Evolutionary conservation across 2,113 vertebrate genomes (phyloP), one percentile per base, ranked within the genome.

Genomic region (Alectura lathami): DNA sequence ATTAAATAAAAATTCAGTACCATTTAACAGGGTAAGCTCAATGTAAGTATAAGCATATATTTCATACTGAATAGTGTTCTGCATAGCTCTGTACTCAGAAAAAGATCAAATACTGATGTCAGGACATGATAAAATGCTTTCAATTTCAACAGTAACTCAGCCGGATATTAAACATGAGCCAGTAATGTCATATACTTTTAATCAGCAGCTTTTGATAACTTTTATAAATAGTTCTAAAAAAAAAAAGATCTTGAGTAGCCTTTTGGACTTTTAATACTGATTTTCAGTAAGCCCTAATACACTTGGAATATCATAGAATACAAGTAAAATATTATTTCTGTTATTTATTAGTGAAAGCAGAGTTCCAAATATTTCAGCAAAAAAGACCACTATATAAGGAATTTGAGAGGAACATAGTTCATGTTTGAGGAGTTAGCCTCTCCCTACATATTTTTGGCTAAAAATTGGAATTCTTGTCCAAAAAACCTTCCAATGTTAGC

Each of bases 71-170:
- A 77, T 30, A 74, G 57, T 64, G 32, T 16, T 83, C 56, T 93
- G 34, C 17, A n/a, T 6, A 69, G 13, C 30, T 88, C 68, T 90
- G 47, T 83, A 59, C 30, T 69, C 68, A 45, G 11, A 69, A 15
- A 73, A 94, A 83, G 53, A 93, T 66, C 43, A 83, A 69, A 64
- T 76, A 66, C 17, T 64, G 64, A 80, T 63, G 56, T 74, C 67
- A 86, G 75, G 73, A 82, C 32, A 76, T 24, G 77, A 93, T 83
- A 77, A 94, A 92, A 91, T 62, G 66, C 17, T 79, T 97, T 66
- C 43, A 32, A 86, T 86, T 95, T 74, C 63, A 76, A 81, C 14
- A 66, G 77, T 60, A 82, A 72, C 48, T 84, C 38, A 67, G 54
- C 36, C 64, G 40, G 86, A 69, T 88, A 91, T 88, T 64, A 79